Evolutionary conservation across 2,797 vertebrate genomes (phyloP).

Genomic region (Peromyscus eremicus): DNA sequence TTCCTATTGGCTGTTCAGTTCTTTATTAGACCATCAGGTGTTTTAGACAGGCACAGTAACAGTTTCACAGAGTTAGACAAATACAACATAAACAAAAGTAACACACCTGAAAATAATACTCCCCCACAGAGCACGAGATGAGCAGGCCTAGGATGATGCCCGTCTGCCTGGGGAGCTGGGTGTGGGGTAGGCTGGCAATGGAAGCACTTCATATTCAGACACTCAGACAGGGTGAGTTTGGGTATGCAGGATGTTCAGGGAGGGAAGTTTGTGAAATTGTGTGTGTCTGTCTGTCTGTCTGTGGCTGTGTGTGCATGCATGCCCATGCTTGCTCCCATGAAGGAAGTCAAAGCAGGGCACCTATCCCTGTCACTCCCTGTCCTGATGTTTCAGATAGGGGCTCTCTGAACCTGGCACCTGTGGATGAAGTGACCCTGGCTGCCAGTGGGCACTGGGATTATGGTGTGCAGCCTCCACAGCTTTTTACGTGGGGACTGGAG

Average conservation of each 20-base stretch:
- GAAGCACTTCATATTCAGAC: background rate
- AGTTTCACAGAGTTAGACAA: too few relatives aligned
- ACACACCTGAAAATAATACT: too few relatives aligned
- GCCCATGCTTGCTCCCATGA: background rate
- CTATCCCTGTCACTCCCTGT: background rate
- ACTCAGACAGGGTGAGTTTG: background rate
- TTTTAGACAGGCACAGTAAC: too few relatives aligned
- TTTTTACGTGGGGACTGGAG: background rate
- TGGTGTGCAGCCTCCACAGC: background rate
- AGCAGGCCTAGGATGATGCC: background rate
- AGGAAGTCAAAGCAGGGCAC: background rate
- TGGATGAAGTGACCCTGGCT: background rate
- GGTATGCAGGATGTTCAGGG: background rate
- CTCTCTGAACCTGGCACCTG: background rate
- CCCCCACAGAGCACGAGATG: background rate
- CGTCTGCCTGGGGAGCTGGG: background rate
- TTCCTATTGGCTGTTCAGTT: too few relatives aligned
- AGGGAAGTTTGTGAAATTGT: background rate
- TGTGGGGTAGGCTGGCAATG: background rate
- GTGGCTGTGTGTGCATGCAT: background rate
- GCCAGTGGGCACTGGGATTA: background rate
- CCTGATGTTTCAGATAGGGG: background rate
- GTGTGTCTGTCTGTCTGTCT: background rate
- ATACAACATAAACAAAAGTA: too few relatives aligned
- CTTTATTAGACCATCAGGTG: too few relatives aligned